These are phyloP conservation scores for Meloidogyne chitwoodi DNA, from an alignment of 1,140 invertebrate species.

Conservation along the genomic window DNA sequence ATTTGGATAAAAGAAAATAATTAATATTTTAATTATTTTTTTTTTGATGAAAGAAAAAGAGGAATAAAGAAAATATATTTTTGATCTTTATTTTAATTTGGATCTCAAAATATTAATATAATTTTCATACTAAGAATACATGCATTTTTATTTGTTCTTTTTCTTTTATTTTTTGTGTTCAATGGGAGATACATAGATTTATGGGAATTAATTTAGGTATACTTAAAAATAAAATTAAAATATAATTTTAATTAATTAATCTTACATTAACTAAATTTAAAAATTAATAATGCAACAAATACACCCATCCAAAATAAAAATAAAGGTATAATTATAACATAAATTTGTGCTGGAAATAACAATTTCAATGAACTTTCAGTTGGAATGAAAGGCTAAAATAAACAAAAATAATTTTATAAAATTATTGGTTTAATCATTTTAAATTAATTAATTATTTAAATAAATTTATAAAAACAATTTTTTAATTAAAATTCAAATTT, in stretches of 20 bases:
- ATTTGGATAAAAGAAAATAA: slow-evolving; percentile 18
- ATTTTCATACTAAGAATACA: not conserved
- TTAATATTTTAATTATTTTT: too few relatives aligned
- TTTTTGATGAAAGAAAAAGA: not conserved
- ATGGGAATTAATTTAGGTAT: not conserved
- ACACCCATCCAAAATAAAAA: slow-evolving; percentile 15
- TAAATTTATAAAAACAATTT: not conserved
- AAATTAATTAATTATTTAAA: too few relatives aligned
- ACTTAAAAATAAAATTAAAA: not conserved
- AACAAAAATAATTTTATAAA: not conserved
- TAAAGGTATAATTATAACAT: slow-evolving; percentile 8
- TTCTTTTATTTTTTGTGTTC: not conserved
- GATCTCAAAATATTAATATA: not conserved
- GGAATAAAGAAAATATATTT: not conserved
- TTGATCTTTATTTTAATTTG: not conserved
- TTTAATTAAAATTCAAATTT: not conserved
- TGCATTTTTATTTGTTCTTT: not conserved
- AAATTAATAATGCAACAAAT: slow-evolving; percentile 1
- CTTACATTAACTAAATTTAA: not conserved
- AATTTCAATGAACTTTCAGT: slow-evolving; percentile 1
- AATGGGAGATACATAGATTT: not conserved
- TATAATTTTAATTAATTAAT: not conserved
- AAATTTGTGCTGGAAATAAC: slow-evolving; percentile 15
- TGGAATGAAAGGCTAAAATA: slow-evolving; percentile 28
- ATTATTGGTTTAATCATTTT: too few relatives aligned